A percentile compares a stretch with the other conserved stretches of the same genome.
These are phyloP conservation scores for Lasioglossum lativentre DNA, from an alignment of 2,888 invertebrate species.

Conservation along the genomic window DNA sequence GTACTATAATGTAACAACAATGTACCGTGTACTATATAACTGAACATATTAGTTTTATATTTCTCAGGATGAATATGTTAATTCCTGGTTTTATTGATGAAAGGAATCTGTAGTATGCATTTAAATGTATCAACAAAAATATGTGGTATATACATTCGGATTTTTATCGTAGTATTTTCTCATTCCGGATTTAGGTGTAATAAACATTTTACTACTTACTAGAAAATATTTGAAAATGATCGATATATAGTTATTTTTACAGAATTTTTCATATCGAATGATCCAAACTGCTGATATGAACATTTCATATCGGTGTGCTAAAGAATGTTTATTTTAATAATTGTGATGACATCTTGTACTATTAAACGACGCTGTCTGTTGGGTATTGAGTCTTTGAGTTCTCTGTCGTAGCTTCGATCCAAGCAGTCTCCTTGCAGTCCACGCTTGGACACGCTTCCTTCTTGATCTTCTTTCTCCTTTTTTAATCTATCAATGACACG, in stretches of 20 bases:
- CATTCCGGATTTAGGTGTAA: not conserved
- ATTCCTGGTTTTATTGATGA: not conserved
- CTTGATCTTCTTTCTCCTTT: slow-evolving; percentile 48
- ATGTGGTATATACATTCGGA: not conserved
- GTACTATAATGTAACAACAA: not conserved
- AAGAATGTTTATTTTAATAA: not conserved
- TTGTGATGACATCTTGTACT: slow-evolving; percentile 17
- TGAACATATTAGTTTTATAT: too few relatives aligned
- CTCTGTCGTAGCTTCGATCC: slow-evolving; percentile 67
- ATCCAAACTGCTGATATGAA: not conserved
- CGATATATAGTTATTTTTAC: not conserved
- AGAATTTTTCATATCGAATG: not conserved
- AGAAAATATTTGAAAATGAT: not conserved
- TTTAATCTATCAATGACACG: slow-evolving; percentile 76
- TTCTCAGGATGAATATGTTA: not conserved
- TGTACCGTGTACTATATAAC: not conserved
- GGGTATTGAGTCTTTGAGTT: slow-evolving; percentile 55
- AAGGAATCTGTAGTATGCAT: not conserved
- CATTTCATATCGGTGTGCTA: not conserved
- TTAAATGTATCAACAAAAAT: not conserved
- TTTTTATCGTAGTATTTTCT: not conserved
- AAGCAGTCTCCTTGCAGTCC: slow-evolving; percentile 57
- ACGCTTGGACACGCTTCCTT: slow-evolving; percentile 44
- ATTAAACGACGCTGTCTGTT: slow-evolving; percentile 54
- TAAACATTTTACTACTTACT: not conserved